Evolutionary conservation across 2,797 vertebrate genomes (phyloP), one percentile per base, ranked within the genome.

Genomic region (Lophotriccus pileatus): DNA sequence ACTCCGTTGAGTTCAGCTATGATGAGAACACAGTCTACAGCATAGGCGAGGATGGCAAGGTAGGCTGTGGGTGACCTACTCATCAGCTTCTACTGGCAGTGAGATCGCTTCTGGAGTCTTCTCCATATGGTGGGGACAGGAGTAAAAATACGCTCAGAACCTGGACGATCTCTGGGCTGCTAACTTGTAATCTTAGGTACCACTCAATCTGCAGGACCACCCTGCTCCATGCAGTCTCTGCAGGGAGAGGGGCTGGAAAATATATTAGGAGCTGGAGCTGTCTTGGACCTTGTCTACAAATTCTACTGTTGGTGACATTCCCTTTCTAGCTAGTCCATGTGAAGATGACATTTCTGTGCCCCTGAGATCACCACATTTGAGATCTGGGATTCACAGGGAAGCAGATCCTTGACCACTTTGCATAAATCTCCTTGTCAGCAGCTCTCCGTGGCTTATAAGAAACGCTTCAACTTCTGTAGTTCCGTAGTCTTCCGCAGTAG

Each of bases 1-100:
- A 99, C 97, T 99, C 99, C 0, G 99, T 99, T 49, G 99, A 99
- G 96, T 99, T 99, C 98, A 99, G 99, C 98, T 99, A 98, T 3
- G 99, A 99, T 8, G 99, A 99, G 96, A 99, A 99, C 87, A 98
- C 99, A 0, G 99, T 99, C 89, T 99, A 99, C 97, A 99, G 99
- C 96, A 98, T 99, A 7, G 99, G 99, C 20, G 98, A 99, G 94
- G 99, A 99, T 3, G 99, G 99, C 53, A 99, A 99, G 99, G 99
- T 99, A 84, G 39, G 97, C 8, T 23, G 4, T 85, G 84, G 7
- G 47, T 77, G 43, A 67, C 39, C n/a, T 69, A 0, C n/a, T 60
- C 32, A 28, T 81, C 22, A 78, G 23, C 43, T 46, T 66, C 43
- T 64, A 7, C 36, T 43, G 68, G 27, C n/a, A 70, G 37, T 15